phyloP scores from a whole-genome alignment of 2,113 vertebrate genomes.

The Boleophthalmus pectinirostris region DNA sequence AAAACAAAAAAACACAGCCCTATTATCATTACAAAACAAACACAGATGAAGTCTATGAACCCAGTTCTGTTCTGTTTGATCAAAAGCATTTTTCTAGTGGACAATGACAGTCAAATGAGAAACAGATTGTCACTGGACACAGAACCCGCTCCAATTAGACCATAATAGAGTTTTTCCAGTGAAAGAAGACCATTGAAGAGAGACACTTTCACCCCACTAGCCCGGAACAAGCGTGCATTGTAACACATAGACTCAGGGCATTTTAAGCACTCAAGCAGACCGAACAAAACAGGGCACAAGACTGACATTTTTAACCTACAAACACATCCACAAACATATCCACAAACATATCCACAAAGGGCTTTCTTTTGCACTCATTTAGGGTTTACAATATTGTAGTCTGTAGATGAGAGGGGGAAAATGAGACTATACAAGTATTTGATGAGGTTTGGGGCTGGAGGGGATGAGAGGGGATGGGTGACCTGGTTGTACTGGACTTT shows the following conservation, averaged over 20 bases:
- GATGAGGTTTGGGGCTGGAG: background rate
- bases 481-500: conserved; percentile 26
- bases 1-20: too few relatives aligned
- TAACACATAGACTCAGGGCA: conserved; percentile 56
- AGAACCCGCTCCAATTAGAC: conserved; percentile 61
- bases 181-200: conserved; percentile 56
- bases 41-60: too few relatives aligned
- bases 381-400: background rate
- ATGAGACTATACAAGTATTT: background rate
- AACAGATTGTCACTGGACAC: conserved; percentile 27
- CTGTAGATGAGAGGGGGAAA: background rate
- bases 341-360: background rate
- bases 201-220: conserved; percentile 69
- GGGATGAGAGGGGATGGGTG: background rate
- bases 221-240: conserved; percentile 73
- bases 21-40: too few relatives aligned
- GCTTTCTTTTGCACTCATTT: conserved; percentile 29
- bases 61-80: conserved; percentile 4
- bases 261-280: conserved; percentile 56
- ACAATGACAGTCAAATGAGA: conserved; percentile 19
- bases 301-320: conserved; percentile 44
- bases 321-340: conserved; percentile 14
- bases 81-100: conserved; percentile 41
- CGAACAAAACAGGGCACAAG: conserved; percentile 19
- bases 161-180: conserved; percentile 52